These are phyloP conservation scores for Macquaria ambigua DNA, from an alignment of 2,113 vertebrate species.

Conservation along the genomic window DNA sequence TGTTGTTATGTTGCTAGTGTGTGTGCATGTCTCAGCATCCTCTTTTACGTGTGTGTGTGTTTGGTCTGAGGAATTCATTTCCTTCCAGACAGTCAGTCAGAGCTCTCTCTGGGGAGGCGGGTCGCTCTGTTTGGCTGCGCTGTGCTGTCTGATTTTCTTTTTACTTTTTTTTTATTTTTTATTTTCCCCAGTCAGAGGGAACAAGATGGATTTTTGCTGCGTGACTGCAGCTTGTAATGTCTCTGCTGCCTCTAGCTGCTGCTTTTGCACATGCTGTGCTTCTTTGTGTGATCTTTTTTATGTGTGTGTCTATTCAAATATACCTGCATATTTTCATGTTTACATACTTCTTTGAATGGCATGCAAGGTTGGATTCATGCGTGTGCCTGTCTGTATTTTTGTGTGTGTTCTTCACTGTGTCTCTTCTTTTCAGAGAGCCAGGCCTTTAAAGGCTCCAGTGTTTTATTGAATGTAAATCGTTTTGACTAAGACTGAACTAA, in stretches of 20 bases:
- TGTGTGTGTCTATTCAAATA: conserved; percentile 14
- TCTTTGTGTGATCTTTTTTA: conserved; percentile 13
- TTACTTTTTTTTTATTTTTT: conserved; percentile 32
- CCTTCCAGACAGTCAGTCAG: conserved; percentile 55
- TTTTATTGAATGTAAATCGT: conserved; percentile 33
- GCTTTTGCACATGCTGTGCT: conserved; percentile 18
- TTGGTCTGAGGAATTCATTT: conserved; percentile 56
- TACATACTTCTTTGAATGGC: conserved; percentile 32
- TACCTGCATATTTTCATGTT: conserved; percentile 47
- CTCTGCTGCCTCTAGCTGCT: conserved; percentile 56
- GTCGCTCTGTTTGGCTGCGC: conserved; percentile 45
- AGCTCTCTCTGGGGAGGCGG: conserved; percentile 53
- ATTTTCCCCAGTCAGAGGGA: conserved; percentile 41
- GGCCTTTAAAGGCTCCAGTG: conserved; percentile 1
- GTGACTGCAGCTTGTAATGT: conserved; percentile 59
- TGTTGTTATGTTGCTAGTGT: background rate
- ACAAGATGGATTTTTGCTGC: conserved; percentile 56
- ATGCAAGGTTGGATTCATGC: background rate
- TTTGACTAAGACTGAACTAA: conserved; percentile 23
- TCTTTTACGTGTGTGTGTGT: conserved; percentile 34
- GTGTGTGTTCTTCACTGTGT: conserved; percentile 8
- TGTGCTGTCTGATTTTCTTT: conserved; percentile 62
- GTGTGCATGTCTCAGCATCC: conserved; percentile 11
- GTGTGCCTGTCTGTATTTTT: conserved; percentile 1
- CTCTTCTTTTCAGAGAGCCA: conserved; percentile 16